Conservation (phyloP, 2,797 vertebrate species). For the Babyrousa celebensis region DNA sequence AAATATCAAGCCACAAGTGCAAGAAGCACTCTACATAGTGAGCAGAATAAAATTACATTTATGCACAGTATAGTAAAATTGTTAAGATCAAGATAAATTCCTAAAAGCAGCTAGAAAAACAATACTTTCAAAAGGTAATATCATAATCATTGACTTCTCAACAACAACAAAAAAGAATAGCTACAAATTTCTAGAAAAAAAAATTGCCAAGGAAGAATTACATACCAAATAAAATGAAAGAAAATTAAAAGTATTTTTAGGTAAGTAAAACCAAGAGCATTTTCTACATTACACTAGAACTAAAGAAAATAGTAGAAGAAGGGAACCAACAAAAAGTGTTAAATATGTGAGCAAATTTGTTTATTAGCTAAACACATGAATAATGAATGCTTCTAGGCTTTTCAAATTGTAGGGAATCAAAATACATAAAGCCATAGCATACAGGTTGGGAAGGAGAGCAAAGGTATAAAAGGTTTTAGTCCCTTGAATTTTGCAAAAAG, state of each 20-base stretch:
- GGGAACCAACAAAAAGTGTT: neutral
- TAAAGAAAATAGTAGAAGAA: constrained; percentile 38
- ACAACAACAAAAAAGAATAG: neutral
- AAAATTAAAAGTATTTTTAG: constrained; percentile 40
- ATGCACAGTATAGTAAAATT: neutral
- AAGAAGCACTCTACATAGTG: neutral
- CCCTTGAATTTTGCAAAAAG: constrained; percentile 33
- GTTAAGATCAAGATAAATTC: constrained; percentile 22
- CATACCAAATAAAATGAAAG: neutral
- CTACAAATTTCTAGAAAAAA: constrained; percentile 16
- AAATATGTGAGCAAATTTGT: neutral
- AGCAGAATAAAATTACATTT: constrained; percentile 26
- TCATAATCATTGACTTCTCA: constrained; percentile 16
- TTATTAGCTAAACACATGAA: constrained; percentile 7
- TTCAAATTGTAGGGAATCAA: constrained; percentile 5
- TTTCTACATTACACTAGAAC: neutral
- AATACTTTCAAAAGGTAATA: constrained; percentile 47
- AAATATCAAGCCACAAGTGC: constrained; percentile 45
- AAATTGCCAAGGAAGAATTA: constrained; percentile 36
- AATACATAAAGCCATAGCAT: neutral
- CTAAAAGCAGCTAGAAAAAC: neutral
- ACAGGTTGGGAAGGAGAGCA: neutral
- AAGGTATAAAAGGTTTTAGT: neutral
- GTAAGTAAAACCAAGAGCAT: neutral
- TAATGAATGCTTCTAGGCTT: neutral